Evolutionary conservation across 2,113 vertebrate genomes (phyloP), one percentile per base, ranked within the genome.

Genomic region (Tonatia bakeri): DNA sequence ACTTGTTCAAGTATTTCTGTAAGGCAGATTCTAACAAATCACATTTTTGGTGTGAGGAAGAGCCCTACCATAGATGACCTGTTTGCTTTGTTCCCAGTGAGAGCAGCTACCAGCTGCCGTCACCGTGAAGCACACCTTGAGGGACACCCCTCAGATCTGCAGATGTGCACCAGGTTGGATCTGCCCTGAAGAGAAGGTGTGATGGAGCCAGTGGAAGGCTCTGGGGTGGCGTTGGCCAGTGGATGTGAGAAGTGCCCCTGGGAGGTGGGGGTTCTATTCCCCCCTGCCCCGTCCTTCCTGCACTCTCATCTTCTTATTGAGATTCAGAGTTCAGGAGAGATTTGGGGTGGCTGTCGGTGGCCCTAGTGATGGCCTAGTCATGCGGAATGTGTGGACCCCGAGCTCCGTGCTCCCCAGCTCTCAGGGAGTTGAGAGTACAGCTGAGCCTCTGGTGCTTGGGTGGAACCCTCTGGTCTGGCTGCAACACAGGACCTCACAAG

Each of bases 251-350:
- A 33, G 45, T 13, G 12, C 28, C 20, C 69, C 36, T 52, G 90
- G 16, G 19, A 88, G 11, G 77, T 10, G 43, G 33, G n/a, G 7
- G 1, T 81, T 70, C 52, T 36, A 2, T 17, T 52, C 15, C 36
- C 26, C 33, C 38, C 15, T 5, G 13, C 7, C 17, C 6, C 16
- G 8, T 36, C 20, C 31, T 69, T 12, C 33, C 22, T 40, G 10
- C 16, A 24, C 16, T 59, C 13, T 59, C 33, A 14, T 26, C 40
- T 75, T 77, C 24, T 69, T 1, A 28, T 70, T 88, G 69, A 76
- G 65, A 65, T 43, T 94, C 72, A 91, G 92, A 50, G 24, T 76
- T 33, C 19, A 13, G 38, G n/a, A 72, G 69, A 54, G 26, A 40
- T 56, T 50, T 73, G 36, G 54, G 20, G 20, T n/a, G 16, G 47